Percentiles rank a stretch among this genome's conserved stretches.
These are phyloP conservation scores for Hyperopisus bebe DNA, from an alignment of 2,113 vertebrate species.

Conservation along the genomic window DNA sequence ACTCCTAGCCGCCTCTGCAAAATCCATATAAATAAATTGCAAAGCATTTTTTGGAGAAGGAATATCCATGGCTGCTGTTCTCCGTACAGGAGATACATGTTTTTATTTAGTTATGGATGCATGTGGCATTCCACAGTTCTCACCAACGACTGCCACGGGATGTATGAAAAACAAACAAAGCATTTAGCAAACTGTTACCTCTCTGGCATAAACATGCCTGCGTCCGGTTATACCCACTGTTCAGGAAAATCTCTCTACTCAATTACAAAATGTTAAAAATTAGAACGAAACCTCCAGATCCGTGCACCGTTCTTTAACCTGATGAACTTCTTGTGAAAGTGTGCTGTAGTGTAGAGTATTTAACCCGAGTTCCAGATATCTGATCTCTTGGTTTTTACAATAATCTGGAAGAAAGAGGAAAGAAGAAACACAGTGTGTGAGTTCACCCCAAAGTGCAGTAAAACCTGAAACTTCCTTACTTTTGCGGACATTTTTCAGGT, in stretches of 20 bases:
- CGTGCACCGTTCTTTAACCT: not conserved
- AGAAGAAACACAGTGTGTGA: not conserved
- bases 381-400: not conserved
- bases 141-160: not conserved
- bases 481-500: not conserved
- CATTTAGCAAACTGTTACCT: not conserved
- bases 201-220: not conserved
- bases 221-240: not conserved
- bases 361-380: not conserved
- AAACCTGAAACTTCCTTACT: too few relatives aligned
- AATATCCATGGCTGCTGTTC: slow-evolving; percentile 72
- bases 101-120: slow-evolving; percentile 74
- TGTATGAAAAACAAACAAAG: not conserved
- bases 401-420: not conserved
- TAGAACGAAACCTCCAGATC: not conserved
- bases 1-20: slow-evolving; percentile 43
- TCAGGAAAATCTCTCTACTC: not conserved
- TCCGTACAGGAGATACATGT: slow-evolving; percentile 76
- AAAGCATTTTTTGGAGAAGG: slow-evolving; percentile 69
- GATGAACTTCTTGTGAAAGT: not conserved
- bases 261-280: not conserved
- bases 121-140: not conserved
- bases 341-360: not conserved
- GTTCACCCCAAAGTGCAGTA: too few relatives aligned
- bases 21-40: slow-evolving; percentile 59